A percentile compares a stretch with the other conserved stretches of the same genome.
Evolutionary conservation across 1,140 invertebrate genomes (phyloP).

Genomic region (Papilio machaon): DNA sequence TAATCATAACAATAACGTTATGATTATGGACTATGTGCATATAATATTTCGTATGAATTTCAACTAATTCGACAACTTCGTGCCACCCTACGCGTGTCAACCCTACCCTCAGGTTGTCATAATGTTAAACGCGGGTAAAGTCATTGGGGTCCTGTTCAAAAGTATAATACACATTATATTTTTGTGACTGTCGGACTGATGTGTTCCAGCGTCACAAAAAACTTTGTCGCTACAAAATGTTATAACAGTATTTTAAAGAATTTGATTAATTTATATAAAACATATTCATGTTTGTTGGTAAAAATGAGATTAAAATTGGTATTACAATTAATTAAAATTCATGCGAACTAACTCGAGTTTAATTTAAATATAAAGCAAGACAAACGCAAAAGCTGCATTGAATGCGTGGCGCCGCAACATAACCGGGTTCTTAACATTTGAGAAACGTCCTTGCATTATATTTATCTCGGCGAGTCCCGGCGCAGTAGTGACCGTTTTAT

Average conservation of each 20-base stretch:
- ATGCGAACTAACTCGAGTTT: not conserved
- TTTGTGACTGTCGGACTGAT: constrained; percentile 24
- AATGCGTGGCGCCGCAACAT: constrained; percentile 22
- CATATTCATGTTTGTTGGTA: not conserved
- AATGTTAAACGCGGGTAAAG: constrained; percentile 38
- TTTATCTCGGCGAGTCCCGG: constrained; percentile 58
- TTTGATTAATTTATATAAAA: not conserved
- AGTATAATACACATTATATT: constrained; percentile 31
- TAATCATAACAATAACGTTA: not conserved
- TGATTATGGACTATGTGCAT: not conserved
- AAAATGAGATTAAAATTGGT: not conserved
- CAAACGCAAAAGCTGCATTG: constrained; percentile 28
- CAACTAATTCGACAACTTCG: not conserved
- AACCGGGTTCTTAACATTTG: constrained; percentile 41
- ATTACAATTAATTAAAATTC: not conserved
- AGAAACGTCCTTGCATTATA: constrained; percentile 63
- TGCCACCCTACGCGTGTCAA: constrained; percentile 14
- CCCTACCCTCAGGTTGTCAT: constrained; percentile 31
- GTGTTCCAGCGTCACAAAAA: constrained; percentile 11
- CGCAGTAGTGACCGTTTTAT: constrained; percentile 63
- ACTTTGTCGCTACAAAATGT: constrained; percentile 2
- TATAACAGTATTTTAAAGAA: not conserved
- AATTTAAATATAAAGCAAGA: not conserved
- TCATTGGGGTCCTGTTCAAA: constrained; percentile 31
- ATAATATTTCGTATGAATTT: not conserved